phyloP scores from a whole-genome alignment of 1,140 invertebrate species.

The Atta colombica region DNA sequence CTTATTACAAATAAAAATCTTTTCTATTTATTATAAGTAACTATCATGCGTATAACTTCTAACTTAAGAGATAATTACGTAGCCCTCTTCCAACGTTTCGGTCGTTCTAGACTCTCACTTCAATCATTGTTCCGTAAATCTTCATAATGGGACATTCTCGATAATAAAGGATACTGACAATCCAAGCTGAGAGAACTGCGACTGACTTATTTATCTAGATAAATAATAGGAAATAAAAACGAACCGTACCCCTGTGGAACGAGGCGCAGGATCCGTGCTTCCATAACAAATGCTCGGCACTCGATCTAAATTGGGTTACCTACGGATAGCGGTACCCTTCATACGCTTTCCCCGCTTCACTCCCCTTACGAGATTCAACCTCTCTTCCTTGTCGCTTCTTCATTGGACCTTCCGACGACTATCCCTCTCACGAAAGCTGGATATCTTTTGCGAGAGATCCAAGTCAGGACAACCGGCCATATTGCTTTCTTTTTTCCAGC shows the following conservation, averaged over 20 bases:
- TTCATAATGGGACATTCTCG: conserved; percentile 48
- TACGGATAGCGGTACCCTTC: conserved; percentile 70
- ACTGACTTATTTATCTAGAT: conserved; percentile 85
- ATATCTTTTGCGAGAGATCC: conserved; percentile 80
- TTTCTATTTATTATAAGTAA: conserved; percentile 4
- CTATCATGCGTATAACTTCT: not conserved
- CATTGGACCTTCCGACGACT: conserved; percentile 63
- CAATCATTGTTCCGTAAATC: conserved; percentile 62
- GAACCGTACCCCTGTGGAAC: conserved; percentile 69
- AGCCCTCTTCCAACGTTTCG: not conserved
- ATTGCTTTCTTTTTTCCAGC: conserved; percentile 80
- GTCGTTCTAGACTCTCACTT: conserved; percentile 36
- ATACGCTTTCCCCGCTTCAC: conserved; percentile 59
- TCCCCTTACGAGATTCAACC: conserved; percentile 66
- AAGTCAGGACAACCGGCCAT: conserved; percentile 82
- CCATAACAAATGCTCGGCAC: conserved; percentile 85
- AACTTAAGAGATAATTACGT: not conserved
- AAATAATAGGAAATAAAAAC: conserved; percentile 86
- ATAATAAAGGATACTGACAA: conserved; percentile 62
- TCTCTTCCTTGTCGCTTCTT: conserved; percentile 39
- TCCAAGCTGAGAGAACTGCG: conserved; percentile 18
- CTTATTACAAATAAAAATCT: not conserved
- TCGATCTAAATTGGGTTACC: conserved; percentile 87
- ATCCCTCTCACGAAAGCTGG: conserved; percentile 70
- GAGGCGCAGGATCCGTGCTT: conserved; percentile 75